Evolutionary conservation across 2,797 vertebrate species (phyloP).

Genomic region (Numenius phaeopus): DNA sequence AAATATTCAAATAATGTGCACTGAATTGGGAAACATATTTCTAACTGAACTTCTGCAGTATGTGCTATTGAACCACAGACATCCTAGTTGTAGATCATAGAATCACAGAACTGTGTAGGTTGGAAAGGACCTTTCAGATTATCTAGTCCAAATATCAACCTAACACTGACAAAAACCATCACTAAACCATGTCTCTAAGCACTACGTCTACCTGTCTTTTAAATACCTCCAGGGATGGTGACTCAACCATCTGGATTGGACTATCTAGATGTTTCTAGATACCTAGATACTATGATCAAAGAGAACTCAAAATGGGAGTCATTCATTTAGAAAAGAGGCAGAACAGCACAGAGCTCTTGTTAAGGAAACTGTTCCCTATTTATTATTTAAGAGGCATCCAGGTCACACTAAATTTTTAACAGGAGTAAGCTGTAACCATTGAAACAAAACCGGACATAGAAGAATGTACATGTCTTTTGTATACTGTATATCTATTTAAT

Average conservation of each 20-base stretch:
- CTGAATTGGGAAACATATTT: not conserved
- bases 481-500: not conserved
- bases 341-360: not conserved
- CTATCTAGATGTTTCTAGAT: not conserved
- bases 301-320: not conserved
- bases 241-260: too few relatives aligned
- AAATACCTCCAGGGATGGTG: too few relatives aligned
- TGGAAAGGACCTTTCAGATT: too few relatives aligned
- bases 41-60: not conserved
- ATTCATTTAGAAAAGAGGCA: not conserved
- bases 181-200: too few relatives aligned
- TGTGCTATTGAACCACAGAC: not conserved
- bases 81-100: not conserved
- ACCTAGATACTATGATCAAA: not conserved
- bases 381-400: slow-evolving; percentile 13
- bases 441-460: not conserved
- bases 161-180: too few relatives aligned
- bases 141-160: too few relatives aligned
- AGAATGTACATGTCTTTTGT: not conserved
- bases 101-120: too few relatives aligned
- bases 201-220: too few relatives aligned
- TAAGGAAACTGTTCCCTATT: not conserved
- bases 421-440: not conserved
- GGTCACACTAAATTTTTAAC: slow-evolving; percentile 12
- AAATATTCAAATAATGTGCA: not conserved